Base-by-base conservation (phyloP, 2,797 vertebrate genomes). In the Harpagifer antarcticus region DNA sequence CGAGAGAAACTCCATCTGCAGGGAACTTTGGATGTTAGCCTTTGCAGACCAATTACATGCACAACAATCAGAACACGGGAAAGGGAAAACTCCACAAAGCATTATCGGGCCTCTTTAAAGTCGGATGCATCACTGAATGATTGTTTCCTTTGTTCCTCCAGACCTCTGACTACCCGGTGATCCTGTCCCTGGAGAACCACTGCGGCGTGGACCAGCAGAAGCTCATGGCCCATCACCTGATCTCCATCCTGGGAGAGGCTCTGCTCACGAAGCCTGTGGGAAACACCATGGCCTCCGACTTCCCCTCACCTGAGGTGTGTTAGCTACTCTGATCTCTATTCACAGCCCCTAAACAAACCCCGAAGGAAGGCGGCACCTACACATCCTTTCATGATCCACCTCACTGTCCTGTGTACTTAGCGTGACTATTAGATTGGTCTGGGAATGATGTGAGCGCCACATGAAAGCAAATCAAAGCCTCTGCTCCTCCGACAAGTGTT, bases 171-270 rank as follows among this genome's bases (percentile, higher is more conserved):
- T 99, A 98, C 86, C 98, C 98, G 0, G 96, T 99, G 62, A 98
- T 99, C 90, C 92, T 99, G 77, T 99, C 98, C 59, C 88, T 99
- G 95, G 98, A 99, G 94, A 99, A 98, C 81, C 98, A 99, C 92
- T 99, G 98, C 92, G 94, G 87, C 0, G 49, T 97, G 4, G 95
- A 96, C 0, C 98, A 99, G 76, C 98, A 99, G 93, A 96, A 92
- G 14, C 89, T 95, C 71, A 97, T 99, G 96, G 96, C 97, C 27
- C 82, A 92, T 3, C 89, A 99, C 81, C 61, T 99, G 92, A 94
- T 73, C 2, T 81, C 88, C 10, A 97, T 98, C 80, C 91, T 99
- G 85, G 96, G 96, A 4, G 89, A 95, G 6, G 93, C 96, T 90
- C 93, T 99, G 73, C 64, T 99, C 87, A 91, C 92, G 15, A 89